Evolutionary conservation across 2,888 invertebrate species (phyloP).

Genomic region (Sepiola atlantica): DNA sequence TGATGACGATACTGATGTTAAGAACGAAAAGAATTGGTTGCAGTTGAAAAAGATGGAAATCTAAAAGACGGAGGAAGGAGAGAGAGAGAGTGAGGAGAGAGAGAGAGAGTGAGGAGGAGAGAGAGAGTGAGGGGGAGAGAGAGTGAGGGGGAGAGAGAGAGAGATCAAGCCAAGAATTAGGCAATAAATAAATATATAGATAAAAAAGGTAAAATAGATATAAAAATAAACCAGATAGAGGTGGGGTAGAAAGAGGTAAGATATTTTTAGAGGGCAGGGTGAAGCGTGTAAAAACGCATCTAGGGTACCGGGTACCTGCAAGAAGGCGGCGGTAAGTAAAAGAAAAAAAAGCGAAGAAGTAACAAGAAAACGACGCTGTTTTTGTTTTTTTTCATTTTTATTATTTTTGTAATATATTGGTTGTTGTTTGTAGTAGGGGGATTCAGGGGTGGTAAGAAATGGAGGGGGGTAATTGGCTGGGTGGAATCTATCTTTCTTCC

Average conservation of each 20-base stretch:
- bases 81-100: neutral
- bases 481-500: neutral
- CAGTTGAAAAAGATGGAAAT: neutral
- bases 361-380: neutral
- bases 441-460: neutral
- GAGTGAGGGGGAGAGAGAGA: too few relatives aligned
- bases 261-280: neutral
- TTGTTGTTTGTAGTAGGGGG: neutral
- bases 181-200: too few relatives aligned
- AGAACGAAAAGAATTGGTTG: neutral
- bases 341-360: neutral
- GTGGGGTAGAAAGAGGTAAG: too few relatives aligned
- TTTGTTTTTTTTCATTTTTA: neutral
- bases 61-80: neutral
- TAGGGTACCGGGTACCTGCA: conserved; percentile 20
- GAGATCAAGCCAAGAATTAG: too few relatives aligned
- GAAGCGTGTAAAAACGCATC: neutral
- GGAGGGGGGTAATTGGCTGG: neutral
- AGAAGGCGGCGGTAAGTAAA: neutral
- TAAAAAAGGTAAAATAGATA: too few relatives aligned
- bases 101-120: neutral
- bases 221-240: too few relatives aligned
- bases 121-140: neutral
- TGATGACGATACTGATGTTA: too few relatives aligned
- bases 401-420: too few relatives aligned